phyloP scores from a whole-genome alignment of 2,888 invertebrate species.

The Eupithecia subumbrata region DNA sequence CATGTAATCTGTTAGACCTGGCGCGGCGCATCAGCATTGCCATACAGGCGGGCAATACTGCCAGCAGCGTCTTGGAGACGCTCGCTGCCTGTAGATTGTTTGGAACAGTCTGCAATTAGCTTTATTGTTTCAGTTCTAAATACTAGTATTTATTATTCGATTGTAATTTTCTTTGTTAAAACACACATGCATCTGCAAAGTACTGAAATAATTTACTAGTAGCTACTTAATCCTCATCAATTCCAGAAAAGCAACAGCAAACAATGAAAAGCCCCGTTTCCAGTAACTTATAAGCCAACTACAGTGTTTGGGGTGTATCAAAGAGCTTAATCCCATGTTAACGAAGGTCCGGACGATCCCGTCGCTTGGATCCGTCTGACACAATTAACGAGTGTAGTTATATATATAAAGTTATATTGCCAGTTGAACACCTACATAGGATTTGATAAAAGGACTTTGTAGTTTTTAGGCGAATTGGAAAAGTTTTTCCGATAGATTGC shows the following conservation, averaged over 20 bases:
- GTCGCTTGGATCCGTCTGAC: slow-evolving; percentile 53
- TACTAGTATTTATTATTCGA: too few species aligned
- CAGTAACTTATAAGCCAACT: slow-evolving; percentile 35
- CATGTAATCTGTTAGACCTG: background rate
- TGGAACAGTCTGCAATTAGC: too few species aligned
- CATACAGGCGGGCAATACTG: too few species aligned
- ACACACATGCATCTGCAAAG: too few species aligned
- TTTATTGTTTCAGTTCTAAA: too few species aligned
- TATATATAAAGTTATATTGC: background rate
- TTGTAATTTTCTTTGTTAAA: too few species aligned
- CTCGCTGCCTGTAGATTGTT: too few species aligned
- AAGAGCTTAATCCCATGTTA: slow-evolving; percentile 69
- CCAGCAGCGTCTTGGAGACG: too few species aligned
- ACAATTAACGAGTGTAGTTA: slow-evolving; percentile 64
- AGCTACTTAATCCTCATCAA: background rate
- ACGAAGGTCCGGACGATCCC: slow-evolving; percentile 69
- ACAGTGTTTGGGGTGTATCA: slow-evolving; percentile 53
- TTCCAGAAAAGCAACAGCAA: slow-evolving; percentile 10
- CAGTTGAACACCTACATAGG: background rate
- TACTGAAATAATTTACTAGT: background rate
- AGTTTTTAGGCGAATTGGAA: background rate
- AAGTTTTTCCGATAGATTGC: background rate
- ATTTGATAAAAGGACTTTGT: slow-evolving; percentile 20
- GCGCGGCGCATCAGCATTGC: too few species aligned
- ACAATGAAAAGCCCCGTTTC: slow-evolving; percentile 21